These are phyloP conservation scores for Mus spretus DNA, from an alignment of 2,797 vertebrate genomes.

Conservation along the genomic window DNA sequence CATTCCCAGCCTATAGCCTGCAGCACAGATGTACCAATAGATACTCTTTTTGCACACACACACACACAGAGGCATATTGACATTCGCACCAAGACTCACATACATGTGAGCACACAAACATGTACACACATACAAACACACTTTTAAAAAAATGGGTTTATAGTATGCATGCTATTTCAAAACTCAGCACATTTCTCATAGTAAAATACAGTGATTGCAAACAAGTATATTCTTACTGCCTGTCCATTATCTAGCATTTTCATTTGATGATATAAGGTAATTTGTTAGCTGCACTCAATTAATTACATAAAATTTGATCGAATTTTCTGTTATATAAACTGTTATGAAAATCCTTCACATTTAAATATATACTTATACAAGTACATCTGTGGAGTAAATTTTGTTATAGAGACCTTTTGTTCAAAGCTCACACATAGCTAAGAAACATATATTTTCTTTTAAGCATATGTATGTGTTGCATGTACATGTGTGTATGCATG, in stretches of 20 bases:
- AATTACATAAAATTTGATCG: neutral
- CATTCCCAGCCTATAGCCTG: neutral
- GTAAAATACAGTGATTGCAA: conserved; percentile 13
- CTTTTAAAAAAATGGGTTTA: neutral
- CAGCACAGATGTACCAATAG: neutral
- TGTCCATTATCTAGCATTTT: neutral
- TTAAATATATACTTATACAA: neutral
- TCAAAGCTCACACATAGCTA: neutral
- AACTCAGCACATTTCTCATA: neutral
- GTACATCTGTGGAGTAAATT: neutral
- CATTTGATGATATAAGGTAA: neutral
- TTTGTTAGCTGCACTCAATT: neutral
- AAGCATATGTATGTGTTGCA: neutral
- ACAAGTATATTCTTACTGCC: neutral
- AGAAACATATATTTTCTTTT: neutral
- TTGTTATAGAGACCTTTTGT: neutral
- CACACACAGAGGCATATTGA: neutral
- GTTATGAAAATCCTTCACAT: neutral
- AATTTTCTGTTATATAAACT: neutral
- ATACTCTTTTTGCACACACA: neutral
- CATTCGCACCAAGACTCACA: no score
- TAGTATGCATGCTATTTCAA: neutral
- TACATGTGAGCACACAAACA: neutral
- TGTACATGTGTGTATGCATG: neutral
- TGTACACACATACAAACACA: neutral